Conservation (phyloP, 30 jellyfish, hydroid and myxozoan genomes). For the Hydra vulgaris region DNA sequence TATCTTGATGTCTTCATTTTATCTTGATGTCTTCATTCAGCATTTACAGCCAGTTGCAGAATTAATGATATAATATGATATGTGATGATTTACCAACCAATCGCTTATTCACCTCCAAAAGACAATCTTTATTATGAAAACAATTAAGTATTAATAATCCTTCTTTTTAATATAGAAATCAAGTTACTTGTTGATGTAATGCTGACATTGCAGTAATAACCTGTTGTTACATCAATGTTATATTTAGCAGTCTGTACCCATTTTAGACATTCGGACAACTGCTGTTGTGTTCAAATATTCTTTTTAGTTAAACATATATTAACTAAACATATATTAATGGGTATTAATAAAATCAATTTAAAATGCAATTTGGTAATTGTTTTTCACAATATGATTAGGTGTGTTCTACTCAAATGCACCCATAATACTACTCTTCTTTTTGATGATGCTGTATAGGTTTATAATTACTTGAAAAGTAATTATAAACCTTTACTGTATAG, state of each 20-base stretch:
- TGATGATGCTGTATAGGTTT: no score
- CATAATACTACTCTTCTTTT: background rate
- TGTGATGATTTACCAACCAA: conserved; percentile 6
- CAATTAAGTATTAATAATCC: background rate
- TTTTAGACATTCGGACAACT: background rate
- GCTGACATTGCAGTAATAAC: background rate
- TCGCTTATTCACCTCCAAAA: background rate
- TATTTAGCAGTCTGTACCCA: background rate
- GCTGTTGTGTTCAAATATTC: background rate
- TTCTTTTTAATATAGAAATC: background rate
- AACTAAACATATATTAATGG: no score
- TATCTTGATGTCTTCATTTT: background rate
- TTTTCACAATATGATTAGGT: no score
- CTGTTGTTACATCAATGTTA: background rate
- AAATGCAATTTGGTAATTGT: background rate
- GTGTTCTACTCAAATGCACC: background rate
- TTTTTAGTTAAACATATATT: background rate
- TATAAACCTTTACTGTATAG: no score
- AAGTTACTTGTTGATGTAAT: background rate
- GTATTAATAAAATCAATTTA: background rate
- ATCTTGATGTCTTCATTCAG: no score
- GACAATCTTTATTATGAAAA: background rate
- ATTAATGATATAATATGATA: background rate
- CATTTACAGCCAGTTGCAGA: background rate
- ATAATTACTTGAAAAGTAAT: no score